Base-by-base conservation (phyloP, 2,888 invertebrate species). In the Vannuccia rotundouncinata region DNA sequence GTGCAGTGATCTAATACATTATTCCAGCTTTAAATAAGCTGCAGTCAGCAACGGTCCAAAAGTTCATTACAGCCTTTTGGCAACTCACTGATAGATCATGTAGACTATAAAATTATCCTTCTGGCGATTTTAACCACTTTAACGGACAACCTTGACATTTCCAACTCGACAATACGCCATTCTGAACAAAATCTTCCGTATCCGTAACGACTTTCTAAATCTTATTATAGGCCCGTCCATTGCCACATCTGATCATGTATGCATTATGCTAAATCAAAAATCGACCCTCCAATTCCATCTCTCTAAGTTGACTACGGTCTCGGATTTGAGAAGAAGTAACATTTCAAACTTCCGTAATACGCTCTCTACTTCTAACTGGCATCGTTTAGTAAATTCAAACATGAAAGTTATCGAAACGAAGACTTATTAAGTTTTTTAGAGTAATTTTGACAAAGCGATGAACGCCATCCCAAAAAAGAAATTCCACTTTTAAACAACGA, bases 251-350 rank as follows among this genome's bases (percentile, higher is more conserved):
- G 66, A 66, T 66, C 66, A 66, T 66, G 66, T 27, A 22, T 66
- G 66, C 66, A 66, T 66, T 66, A 17, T 66, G 66, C 25, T 66
- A 66, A 66, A 66, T 66, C 66, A 17, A 66, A 66, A 66, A 66
- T 66, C 66, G 66, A 66, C 66, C 66, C 22, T 66, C 66, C 66
- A 66, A 66, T 66, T 66, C 66, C 66, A 66, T 66, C 66, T 66
- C 66, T 27, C 66, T 22, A 66, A 66, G 22, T 22, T 66, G 22
- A 66, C 66, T 66, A 66, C 66, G 66, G 66, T 66, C 66, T 45
- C 10, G 45, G 45, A 45, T 45, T 45, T 45, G 10, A 45, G 45
- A 45, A 45, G 45, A 45, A 45, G 45, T 45, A 45, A 45, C 45
- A 45, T 45, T 45, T 45, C 45, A 5, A 45, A 45, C 45, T 45